phyloP scores from a whole-genome alignment of 2,113 vertebrate species.

The Apus apus region DNA sequence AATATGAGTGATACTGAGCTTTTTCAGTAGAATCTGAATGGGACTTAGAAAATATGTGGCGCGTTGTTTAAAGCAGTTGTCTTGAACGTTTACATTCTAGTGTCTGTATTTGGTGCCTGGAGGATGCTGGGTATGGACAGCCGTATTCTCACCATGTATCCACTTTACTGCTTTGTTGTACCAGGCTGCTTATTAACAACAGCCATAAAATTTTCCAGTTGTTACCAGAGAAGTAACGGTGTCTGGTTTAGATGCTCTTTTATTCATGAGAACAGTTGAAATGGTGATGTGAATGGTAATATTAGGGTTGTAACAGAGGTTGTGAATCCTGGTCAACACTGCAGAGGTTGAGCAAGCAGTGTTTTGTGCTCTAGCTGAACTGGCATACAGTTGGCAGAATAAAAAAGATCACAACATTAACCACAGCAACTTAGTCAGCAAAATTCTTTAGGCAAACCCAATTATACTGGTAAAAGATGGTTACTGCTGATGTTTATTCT shows the following conservation, averaged over 20 bases:
- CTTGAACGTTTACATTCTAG: neutral
- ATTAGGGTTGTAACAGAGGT: neutral
- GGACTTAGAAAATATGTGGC: neutral
- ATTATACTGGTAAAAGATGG: neutral
- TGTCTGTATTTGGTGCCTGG: neutral
- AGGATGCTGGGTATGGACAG: neutral
- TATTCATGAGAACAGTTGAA: neutral
- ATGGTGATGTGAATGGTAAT: neutral
- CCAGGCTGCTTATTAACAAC: neutral
- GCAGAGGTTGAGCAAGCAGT: neutral
- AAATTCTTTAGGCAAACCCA: neutral
- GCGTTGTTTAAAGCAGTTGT: neutral
- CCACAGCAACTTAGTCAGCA: neutral
- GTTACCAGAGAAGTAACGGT: neutral
- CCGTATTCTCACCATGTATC: neutral
- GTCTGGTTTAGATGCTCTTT: neutral
- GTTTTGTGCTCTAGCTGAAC: neutral
- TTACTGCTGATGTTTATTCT: neutral
- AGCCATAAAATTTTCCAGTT: neutral
- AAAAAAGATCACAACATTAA: neutral
- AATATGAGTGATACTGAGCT: neutral
- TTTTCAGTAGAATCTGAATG: neutral
- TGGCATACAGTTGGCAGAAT: neutral
- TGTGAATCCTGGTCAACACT: neutral
- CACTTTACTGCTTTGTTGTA: fast-evolving